Conservation (phyloP, 2,113 vertebrate genomes). For the Emydocephalus ijimae region DNA sequence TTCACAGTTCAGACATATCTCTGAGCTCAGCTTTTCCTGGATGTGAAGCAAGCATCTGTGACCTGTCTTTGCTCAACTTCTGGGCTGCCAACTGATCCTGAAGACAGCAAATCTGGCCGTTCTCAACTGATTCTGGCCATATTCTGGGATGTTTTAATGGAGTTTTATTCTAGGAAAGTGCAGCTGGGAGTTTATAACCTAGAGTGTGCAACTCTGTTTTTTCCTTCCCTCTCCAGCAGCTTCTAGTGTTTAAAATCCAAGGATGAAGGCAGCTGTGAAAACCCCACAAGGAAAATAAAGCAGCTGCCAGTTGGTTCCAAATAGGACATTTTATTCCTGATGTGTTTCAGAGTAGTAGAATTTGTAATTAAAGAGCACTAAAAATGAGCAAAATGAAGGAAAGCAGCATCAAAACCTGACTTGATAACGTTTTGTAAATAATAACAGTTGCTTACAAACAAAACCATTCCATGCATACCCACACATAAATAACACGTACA, state of each 20-base stretch:
- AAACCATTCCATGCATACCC: not conserved
- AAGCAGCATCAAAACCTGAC: not conserved
- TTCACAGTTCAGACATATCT: not conserved
- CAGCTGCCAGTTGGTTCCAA: not conserved
- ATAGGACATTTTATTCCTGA: not conserved
- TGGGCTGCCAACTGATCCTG: not conserved
- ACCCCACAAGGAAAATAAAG: not conserved
- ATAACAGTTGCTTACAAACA: not conserved
- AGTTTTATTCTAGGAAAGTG: not conserved
- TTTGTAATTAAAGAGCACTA: not conserved
- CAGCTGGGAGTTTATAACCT: not conserved
- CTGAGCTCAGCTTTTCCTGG: not conserved
- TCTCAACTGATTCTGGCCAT: not conserved
- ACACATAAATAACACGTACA: too few species aligned
- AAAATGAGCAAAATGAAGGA: not conserved
- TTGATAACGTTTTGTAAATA: not conserved
- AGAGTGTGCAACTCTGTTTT: not conserved
- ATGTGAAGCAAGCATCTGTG: not conserved
- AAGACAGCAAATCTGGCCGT: not conserved
- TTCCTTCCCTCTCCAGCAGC: not conserved
- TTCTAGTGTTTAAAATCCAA: not conserved
- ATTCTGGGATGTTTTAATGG: not conserved
- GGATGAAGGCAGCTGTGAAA: not conserved
- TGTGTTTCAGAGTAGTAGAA: not conserved
- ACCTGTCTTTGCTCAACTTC: not conserved